A percentile compares a stretch with the other conserved stretches of the same genome.
These are phyloP conservation scores for Pachliopta kotzebuea DNA, from an alignment of 2,888 invertebrate genomes.

Conservation along the genomic window DNA sequence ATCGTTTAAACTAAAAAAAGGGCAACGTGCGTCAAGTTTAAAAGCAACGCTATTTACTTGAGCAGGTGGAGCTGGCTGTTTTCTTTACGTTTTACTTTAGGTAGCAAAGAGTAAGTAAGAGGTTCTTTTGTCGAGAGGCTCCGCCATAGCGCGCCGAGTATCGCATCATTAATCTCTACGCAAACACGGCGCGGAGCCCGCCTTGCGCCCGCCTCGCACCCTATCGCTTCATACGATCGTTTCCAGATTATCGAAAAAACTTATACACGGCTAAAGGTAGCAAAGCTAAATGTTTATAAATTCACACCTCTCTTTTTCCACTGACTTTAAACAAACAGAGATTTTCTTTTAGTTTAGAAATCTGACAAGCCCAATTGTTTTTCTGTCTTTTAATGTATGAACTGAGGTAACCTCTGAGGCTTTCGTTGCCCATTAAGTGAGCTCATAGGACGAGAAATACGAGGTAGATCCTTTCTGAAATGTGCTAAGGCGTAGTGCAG, in stretches of 20 bases:
- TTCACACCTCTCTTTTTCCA: conserved; percentile 1
- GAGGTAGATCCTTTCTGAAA: too few species aligned
- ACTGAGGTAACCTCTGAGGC: too few species aligned
- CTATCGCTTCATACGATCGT: conserved; percentile 38
- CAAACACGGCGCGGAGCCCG: conserved; percentile 56
- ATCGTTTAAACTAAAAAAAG: conserved; percentile 2
- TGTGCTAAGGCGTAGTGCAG: too few species aligned
- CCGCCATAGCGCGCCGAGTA: conserved; percentile 56
- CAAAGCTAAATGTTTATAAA: conserved; percentile 12
- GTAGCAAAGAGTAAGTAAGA: conserved; percentile 69
- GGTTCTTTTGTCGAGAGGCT: conserved; percentile 68
- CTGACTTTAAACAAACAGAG: too few species aligned
- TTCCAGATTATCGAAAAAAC: conserved; percentile 35
- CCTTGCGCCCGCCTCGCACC: conserved; percentile 36
- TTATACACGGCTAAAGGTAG: conserved; percentile 21
- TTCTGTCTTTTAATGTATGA: too few species aligned
- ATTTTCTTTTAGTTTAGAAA: too few species aligned
- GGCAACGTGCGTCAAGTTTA: conserved; percentile 3
- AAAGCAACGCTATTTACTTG: conserved; percentile 9
- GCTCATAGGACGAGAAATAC: too few species aligned
- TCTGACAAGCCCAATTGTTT: too few species aligned
- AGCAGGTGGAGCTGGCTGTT: conserved; percentile 8
- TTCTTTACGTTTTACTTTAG: conserved; percentile 44
- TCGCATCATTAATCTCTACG: conserved; percentile 73
- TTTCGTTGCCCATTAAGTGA: too few species aligned